Percentiles rank a stretch among this genome's conserved stretches.
Evolutionary conservation across 2,888 invertebrate genomes (phyloP).

Genomic region (Lymantria monacha): DNA sequence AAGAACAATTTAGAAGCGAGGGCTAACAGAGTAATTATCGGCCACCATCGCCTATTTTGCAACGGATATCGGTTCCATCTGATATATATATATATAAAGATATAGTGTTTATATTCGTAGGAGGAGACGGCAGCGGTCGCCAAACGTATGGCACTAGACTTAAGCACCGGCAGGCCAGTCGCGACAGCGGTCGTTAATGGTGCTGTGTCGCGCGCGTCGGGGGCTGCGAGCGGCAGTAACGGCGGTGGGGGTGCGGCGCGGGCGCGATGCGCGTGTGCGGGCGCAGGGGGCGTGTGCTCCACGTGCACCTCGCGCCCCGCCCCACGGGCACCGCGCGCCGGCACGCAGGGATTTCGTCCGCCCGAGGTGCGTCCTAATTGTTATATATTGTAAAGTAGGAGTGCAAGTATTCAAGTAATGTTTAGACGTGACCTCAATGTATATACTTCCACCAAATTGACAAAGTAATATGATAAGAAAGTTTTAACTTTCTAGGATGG

Average conservation of each 20-base stretch:
- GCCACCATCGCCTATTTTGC: no score
- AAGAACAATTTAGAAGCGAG: no score
- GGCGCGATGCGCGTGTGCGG: slow-evolving; percentile 81
- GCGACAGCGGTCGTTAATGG: slow-evolving; percentile 3
- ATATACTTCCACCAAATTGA: no score
- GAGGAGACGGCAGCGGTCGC: slow-evolving; percentile 31
- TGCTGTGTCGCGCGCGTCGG: slow-evolving; percentile 64
- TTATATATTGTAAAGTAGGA: no score
- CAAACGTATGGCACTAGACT: slow-evolving; percentile 61
- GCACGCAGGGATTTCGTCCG: slow-evolving; percentile 94
- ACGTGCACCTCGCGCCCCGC: slow-evolving; percentile 85
- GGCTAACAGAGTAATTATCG: no score
- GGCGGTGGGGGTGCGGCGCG: slow-evolving; percentile 20
- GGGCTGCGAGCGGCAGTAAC: slow-evolving; percentile 54
- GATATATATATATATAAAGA: no score
- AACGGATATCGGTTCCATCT: no score
- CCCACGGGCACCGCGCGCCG: slow-evolving; percentile 90
- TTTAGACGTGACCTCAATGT: no score
- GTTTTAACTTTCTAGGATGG: no score
- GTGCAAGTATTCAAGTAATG: no score
- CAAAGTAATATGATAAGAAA: no score
- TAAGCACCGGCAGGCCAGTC: slow-evolving; percentile 34
- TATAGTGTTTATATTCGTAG: no score
- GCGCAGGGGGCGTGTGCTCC: slow-evolving; percentile 83
- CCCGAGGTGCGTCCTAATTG: slow-evolving; percentile 82